Base-by-base conservation (phyloP, 2,113 vertebrate genomes). In the Gobius niger region DNA sequence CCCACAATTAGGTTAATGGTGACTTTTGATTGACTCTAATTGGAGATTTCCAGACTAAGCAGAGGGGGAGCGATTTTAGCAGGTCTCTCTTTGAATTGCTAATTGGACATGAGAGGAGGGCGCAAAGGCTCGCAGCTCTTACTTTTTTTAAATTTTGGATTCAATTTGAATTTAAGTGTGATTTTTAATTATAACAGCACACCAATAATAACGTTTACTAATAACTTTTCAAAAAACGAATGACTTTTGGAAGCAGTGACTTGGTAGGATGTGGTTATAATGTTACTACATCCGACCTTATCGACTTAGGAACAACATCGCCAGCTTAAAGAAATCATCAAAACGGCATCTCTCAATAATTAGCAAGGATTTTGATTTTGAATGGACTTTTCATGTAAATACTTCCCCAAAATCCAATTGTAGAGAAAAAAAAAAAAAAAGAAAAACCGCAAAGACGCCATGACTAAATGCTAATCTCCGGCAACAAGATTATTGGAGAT, bases 11-110 rank as follows among this genome's bases (percentile, higher is more conserved):
- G 83, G 83, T 93, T 91, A 77, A 46, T 91, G 65, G 75, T 91
- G 92, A 93, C 94, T 94, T 92, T 93, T 95, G 95, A 96, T 94
- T 95, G 94, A 93, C 94, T 95, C 93, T 96, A 96, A 97, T 95
- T 96, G 95, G 94, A 96, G 92, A 96, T 95, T 95, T 96, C 94
- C 94, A 94, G 93, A 94, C 93, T 93, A 92, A 95, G 91, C 94
- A 92, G 87, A 88, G 90, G 91, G 92, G 94, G 94, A 93, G 93
- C 91, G 91, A 90, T 93, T 90, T 94, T 95, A 95, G 92, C 91
- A 49, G 44, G 82, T 93, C 94, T 94, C 92, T 91, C 92, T 93
- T 93, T 93, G 93, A 95, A 92, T 93, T 92, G 90, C 92, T 97
- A 96, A 97, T 95, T 95, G 95, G 95, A 92, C 93, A 94, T 94